Conservation (phyloP, 2,797 vertebrate genomes). For the Clarias fuscus region DNA sequence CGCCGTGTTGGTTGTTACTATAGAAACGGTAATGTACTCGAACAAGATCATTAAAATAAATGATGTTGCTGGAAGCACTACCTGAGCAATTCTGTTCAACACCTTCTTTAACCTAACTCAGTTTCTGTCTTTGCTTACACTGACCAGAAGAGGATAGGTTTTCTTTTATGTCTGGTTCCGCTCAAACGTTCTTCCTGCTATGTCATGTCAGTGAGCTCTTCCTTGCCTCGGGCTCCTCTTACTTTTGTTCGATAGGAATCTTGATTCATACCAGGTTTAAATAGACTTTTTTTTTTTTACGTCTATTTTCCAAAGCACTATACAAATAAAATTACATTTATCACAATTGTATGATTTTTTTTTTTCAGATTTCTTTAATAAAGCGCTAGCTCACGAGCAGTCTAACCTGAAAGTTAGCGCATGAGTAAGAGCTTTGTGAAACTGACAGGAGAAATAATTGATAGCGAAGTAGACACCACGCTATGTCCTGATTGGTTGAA, state of each 20-base stretch:
- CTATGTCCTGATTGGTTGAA: background rate
- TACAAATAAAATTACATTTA: background rate
- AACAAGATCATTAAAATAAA: background rate
- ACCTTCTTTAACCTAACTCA: background rate
- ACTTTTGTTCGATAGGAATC: background rate
- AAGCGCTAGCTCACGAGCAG: background rate
- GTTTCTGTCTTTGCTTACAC: background rate
- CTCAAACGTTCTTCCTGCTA: background rate
- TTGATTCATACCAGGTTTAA: background rate
- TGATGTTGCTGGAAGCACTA: too few species aligned
- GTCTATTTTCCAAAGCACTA: background rate
- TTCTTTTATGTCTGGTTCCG: background rate
- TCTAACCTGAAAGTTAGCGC: background rate
- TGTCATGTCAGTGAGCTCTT: background rate
- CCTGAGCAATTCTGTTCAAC: background rate
- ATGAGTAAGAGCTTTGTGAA: background rate
- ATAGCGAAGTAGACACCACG: background rate
- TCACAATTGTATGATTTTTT: background rate
- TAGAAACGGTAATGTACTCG: background rate
- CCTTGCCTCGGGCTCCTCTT: background rate
- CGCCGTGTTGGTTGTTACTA: background rate
- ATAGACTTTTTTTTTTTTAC: background rate
- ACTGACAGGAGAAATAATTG: conserved; percentile 3
- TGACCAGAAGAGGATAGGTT: background rate
- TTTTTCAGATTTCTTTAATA: background rate